Percentiles rank a stretch among this genome's conserved stretches.
Conservation (phyloP, 2,888 invertebrate species). For the Agrochola macilenta region DNA sequence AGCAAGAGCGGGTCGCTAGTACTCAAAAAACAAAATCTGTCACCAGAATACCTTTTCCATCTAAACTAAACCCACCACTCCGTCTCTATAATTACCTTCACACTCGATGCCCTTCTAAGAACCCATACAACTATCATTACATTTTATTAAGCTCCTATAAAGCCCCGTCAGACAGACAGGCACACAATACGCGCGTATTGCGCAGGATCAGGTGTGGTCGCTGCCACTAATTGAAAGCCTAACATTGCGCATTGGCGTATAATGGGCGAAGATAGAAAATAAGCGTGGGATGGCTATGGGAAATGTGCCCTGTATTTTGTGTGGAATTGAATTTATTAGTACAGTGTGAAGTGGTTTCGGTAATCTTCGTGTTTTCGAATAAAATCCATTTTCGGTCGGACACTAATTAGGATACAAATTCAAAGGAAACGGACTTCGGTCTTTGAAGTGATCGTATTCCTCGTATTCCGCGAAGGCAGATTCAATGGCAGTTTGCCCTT, state of each 20-base stretch:
- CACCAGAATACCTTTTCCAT: neutral
- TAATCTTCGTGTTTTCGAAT: neutral
- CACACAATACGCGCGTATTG: conserved; percentile 27
- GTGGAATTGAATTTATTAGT: neutral
- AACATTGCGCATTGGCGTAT: conserved; percentile 30
- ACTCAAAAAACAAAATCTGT: neutral
- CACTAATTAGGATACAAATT: too few relatives aligned
- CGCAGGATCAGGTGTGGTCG: conserved; percentile 47
- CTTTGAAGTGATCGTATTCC: too few relatives aligned
- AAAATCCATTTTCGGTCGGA: too few relatives aligned
- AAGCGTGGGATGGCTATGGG: neutral
- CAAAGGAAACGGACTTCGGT: too few relatives aligned
- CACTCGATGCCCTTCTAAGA: conserved; percentile 10
- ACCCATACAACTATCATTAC: conserved; percentile 49
- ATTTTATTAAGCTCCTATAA: conserved; percentile 52
- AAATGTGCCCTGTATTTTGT: neutral
- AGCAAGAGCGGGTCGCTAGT: neutral
- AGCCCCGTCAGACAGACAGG: conserved; percentile 37
- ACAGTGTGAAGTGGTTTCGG: neutral
- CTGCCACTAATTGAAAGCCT: conserved; percentile 40
- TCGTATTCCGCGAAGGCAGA: neutral
- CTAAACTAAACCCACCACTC: neutral
- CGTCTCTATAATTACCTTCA: conserved; percentile 9
- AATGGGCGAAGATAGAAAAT: conserved; percentile 34
- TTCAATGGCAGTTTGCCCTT: neutral